A percentile compares a stretch with the other conserved stretches of the same genome.
Evolutionary conservation across 2,797 vertebrate genomes (phyloP).

Genomic region (Heteromormyrus szaboi): DNA sequence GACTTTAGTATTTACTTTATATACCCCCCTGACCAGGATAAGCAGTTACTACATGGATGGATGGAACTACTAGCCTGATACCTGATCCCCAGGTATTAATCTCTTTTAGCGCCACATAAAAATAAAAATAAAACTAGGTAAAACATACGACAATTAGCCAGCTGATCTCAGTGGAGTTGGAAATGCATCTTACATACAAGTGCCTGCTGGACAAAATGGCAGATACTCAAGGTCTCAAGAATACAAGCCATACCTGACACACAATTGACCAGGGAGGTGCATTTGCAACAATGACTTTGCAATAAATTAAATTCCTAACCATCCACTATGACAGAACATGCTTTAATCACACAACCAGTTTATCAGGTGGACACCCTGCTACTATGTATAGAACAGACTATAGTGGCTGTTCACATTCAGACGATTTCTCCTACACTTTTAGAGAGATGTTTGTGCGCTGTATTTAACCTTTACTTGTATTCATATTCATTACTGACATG

Average conservation of each 20-base stretch:
- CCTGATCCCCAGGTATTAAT: neutral
- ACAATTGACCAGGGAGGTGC: neutral
- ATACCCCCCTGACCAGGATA: neutral
- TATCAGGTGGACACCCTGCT: neutral
- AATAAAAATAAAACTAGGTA: neutral
- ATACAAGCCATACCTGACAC: neutral
- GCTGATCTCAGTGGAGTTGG: neutral
- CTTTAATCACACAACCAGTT: neutral
- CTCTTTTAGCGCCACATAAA: neutral
- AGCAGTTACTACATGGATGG: neutral
- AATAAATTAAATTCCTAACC: neutral
- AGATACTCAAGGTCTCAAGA: neutral
- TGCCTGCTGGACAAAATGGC: neutral
- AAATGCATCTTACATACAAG: neutral
- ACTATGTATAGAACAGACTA: neutral
- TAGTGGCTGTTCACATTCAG: neutral
- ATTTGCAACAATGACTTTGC: neutral
- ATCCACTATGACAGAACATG: neutral
- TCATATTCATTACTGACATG: neutral
- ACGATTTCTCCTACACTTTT: neutral
- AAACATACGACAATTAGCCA: neutral
- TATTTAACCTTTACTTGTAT: neutral
- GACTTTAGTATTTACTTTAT: neutral
- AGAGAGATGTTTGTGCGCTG: neutral
- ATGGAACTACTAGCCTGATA: neutral